Evolutionary conservation across 2,113 vertebrate species (phyloP), one percentile per base, ranked within the genome.

Genomic region (Microcebus jonahi): DNA sequence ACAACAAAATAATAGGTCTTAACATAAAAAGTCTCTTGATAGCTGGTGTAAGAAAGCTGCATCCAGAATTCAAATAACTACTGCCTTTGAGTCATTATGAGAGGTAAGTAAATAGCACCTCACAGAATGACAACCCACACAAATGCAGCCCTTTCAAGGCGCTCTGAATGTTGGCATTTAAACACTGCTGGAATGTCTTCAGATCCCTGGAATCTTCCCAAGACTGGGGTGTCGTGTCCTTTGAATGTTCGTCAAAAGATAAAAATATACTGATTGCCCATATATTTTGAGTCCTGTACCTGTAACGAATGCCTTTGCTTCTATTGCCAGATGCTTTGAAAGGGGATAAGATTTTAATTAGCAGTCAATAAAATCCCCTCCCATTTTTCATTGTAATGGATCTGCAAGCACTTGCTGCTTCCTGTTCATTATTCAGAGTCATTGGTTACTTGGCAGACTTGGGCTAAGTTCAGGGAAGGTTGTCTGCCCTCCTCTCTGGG

Each of bases 231-330:
- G 1, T 55, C 73, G 79, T 93, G 89, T 65, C 89, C n/a, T 98
- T 96, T 96, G 53, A 94, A 76, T 67, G 11, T 91, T 97, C 48
- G 45, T 50, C 55, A 73, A 88, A 96, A 94, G 88, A 93, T 95
- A 97, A 98, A 98, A 98, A 63, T 36, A 59, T 12, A 23, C 59
- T 84, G 96, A 97, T 57, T 96, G 86, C 85, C 71, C 53, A 18
- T 61, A 48, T 82, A 81, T 81, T 88, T 94, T 77, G 73, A 50
- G 45, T 96, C 88, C 79, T 84, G 2, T 71, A 87, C 45, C 73
- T 94, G 85, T 59, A 93, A 85, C 36, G 91, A 97, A 91, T 55
- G 83, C 27, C 48, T 89, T 6, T 89, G 96, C 48, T 84, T 91
- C 63, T 21, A 77, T 75, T 98, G 55, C 73, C 20, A 5, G 76